These are phyloP conservation scores for Passer montanus DNA, from an alignment of 2,113 vertebrate species.

Conservation along the genomic window DNA sequence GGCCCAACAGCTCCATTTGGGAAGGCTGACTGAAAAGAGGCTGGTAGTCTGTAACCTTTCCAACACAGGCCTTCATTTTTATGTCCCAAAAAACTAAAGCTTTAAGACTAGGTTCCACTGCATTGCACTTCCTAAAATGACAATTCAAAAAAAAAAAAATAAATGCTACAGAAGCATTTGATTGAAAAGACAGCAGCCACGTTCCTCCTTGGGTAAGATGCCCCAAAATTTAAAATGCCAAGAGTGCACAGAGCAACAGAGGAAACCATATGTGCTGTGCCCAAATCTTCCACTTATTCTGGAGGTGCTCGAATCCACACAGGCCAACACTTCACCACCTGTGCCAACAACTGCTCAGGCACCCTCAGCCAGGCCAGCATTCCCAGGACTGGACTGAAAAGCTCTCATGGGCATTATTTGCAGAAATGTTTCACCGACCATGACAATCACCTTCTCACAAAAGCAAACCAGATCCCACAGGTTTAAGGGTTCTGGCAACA, in stretches of 20 bases:
- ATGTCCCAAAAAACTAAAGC: neutral
- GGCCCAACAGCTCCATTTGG: neutral
- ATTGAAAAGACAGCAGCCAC: neutral
- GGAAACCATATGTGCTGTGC: fast-evolving
- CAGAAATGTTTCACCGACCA: neutral
- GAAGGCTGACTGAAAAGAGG: neutral
- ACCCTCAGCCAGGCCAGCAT: neutral
- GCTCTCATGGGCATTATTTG: neutral
- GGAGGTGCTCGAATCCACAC: fast-evolving
- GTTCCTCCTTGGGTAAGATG: neutral
- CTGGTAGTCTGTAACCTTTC: neutral
- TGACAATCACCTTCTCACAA: neutral
- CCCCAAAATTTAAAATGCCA: neutral
- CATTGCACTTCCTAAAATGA: neutral
- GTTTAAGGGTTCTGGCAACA: neutral
- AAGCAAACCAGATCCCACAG: neutral
- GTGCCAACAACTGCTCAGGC: neutral
- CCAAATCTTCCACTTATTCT: neutral
- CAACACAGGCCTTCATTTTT: neutral
- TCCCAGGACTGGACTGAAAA: neutral
- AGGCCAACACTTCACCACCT: neutral
- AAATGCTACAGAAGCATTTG: neutral
- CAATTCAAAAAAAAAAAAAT: neutral
- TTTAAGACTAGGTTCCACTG: neutral
- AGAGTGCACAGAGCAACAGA: neutral